Conservation (phyloP, 2,113 vertebrate genomes). For the Serinus canaria region DNA sequence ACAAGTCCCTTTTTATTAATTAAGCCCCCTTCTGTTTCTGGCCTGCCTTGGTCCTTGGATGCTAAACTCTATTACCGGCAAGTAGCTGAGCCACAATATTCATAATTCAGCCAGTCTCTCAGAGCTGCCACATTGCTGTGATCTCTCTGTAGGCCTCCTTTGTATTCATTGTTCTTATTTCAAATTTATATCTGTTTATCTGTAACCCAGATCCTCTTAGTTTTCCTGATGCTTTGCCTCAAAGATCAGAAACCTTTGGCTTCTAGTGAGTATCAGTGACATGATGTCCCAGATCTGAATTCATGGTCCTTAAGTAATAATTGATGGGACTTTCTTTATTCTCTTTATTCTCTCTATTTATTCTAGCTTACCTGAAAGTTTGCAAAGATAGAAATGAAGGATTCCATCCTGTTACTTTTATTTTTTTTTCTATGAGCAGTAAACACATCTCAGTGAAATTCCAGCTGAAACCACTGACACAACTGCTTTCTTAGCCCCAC, state of each 20-base stretch:
- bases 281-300: neutral
- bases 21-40: neutral
- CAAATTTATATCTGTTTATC: neutral
- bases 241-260: neutral
- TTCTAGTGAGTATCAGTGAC: neutral
- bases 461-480: neutral
- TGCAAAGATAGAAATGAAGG: neutral
- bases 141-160: neutral
- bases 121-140: neutral
- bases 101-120: accelerated
- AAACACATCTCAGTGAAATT: neutral
- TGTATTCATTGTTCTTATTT: neutral
- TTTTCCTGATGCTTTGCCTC: neutral
- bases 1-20: neutral
- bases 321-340: neutral
- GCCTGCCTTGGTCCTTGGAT: neutral
- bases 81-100: neutral
- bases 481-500: neutral
- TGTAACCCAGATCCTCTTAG: neutral
- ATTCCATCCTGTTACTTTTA: neutral
- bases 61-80: neutral
- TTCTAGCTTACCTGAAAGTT: neutral
- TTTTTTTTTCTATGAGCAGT: neutral
- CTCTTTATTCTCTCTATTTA: too few relatives aligned
- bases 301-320: neutral